Evolutionary conservation across 2,113 vertebrate genomes (phyloP), one percentile per base, ranked within the genome.

Genomic region (Argyrosomus japonicus): DNA sequence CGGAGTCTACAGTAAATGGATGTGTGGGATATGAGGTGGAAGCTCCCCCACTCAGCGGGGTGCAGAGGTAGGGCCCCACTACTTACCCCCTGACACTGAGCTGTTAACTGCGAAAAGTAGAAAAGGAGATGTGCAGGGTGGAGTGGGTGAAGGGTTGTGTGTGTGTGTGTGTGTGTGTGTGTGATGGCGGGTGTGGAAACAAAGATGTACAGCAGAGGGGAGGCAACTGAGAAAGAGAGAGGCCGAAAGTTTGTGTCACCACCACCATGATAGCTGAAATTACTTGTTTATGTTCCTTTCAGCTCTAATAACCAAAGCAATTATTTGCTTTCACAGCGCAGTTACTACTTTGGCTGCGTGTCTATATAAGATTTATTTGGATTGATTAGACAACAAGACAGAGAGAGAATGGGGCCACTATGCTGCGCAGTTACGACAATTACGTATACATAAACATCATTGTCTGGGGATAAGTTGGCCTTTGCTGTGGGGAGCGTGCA

Each of bases 1-100:
- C 27, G 57, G 71, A 45, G 82, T 40, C 9, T 40, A 40, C 36
- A 40, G 36, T 40, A 40, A 40, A 40, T 40, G 36, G 36, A 40
- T 40, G 36, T 40, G 36, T 40, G 36, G 36, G 7, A 40, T 23
- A 27, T 14, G 25, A 68, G 61, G 43, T 84, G 83, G 82, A 83
- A 85, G 53, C 58, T 80, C 29, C 73, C 57, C 60, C 75, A 76
- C 87, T 90, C 86, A 80, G 81, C 45, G 21, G 88, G 89, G 90
- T 84, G 82, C 87, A 91, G 88, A 86, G 86, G 83, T 82, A 88
- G 93, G 96, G 95, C 95, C 95, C 95, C 92, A 91, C 91, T 95
- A 96, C 96, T 97, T 96, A 96, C 94, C 95, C 94, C 94, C 73
- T 96, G 96, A 96, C 96, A 95, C 95, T 90, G 92, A 96, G 95